Base-by-base conservation (phyloP, 2,888 invertebrate species). In the Coelinius sp. region DNA sequence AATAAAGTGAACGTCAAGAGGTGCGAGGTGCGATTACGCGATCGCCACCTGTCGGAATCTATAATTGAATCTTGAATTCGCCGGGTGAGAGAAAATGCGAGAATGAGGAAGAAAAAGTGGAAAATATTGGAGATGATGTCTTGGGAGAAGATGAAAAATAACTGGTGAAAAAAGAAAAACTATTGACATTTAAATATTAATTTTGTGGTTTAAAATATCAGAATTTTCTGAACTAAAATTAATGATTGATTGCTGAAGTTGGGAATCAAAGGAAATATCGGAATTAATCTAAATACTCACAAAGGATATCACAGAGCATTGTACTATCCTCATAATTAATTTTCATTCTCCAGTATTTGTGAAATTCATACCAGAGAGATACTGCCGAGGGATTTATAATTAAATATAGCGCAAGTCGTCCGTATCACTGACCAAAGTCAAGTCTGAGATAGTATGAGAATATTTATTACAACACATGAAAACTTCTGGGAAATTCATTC, bases 11-110 rank as follows among this genome's bases (percentile, higher is more conserved):
- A 52, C 35, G 35, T 59, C 14, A 14, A 31, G 59, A 59, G 20
- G 35, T 56, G 56, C 25, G 35, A 62, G 31, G 31, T 49, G 46
- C 53, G 17, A 63, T 64, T 64, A 66, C 52, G 14, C 49, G 71
- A 69, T 71, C 70, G 73, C 63, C 77, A 77, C 78, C 74, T 76
- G 76, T 76, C 73, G 68, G 73, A 73, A 78, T 78, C 76, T 78
- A 78, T 78, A 78, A 78, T 78, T 75, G 71, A 75, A 78, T 77
- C 75, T 77, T 41, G 68, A 67, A 73, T 62, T 71, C 68, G 69
- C 44, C 53, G n/a, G 56, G 49, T 22, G 25, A 14, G 14, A 10
- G 20, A 41, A 24, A 56, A 6, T 46, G 25, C 24, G 46, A 17
- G 52, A 65, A 66, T 68, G 41, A 41, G 41, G 59, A 24, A 22